Evolutionary conservation across 2,797 vertebrate genomes (phyloP).

Genomic region (Cyprinodon diabolis): DNA sequence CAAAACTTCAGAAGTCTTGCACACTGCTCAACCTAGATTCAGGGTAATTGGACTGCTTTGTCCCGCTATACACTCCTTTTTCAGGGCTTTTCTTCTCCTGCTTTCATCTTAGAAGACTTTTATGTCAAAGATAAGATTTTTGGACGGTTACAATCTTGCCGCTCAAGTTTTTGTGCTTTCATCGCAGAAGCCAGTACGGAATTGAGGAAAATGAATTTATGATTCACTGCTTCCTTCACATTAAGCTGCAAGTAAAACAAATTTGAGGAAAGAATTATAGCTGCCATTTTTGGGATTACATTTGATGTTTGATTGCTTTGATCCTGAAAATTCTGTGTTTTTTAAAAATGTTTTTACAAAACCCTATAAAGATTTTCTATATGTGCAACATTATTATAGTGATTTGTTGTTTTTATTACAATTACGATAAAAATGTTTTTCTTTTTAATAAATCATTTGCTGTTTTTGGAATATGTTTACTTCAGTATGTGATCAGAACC

Average conservation of each 20-base stretch:
- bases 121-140: background rate
- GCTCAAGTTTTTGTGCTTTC: background rate
- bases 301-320: background rate
- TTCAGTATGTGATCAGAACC: background rate
- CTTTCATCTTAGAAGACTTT: background rate
- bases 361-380: background rate
- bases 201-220: background rate
- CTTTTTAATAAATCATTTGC: background rate
- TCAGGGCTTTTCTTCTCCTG: background rate
- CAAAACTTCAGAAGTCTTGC: background rate
- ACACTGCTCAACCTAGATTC: background rate
- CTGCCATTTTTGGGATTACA: background rate
- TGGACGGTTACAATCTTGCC: background rate
- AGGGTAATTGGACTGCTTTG: background rate
- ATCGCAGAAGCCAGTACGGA: background rate
- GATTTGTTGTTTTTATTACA: background rate
- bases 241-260: background rate
- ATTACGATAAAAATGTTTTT: background rate
- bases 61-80: background rate
- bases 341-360: background rate
- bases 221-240: background rate
- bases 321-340: background rate
- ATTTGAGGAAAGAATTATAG: background rate
- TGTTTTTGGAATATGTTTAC: background rate
- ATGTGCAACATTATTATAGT: background rate